These are phyloP conservation scores for Aplodontia rufa DNA, from an alignment of 2,113 vertebrate genomes.

Conservation along the genomic window DNA sequence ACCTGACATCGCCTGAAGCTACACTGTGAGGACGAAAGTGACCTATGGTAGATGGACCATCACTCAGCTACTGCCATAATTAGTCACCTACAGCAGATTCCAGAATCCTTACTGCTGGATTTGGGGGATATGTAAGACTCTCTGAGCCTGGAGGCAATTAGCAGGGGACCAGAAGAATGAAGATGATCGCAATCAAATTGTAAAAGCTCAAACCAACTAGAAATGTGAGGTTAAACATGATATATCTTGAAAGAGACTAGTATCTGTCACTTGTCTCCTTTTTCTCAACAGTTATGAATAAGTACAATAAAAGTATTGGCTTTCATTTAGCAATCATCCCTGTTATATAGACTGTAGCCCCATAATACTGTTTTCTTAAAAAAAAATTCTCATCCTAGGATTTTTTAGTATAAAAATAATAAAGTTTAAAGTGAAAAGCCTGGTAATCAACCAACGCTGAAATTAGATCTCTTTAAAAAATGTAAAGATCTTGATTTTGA, in stretches of 20 bases:
- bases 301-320: background rate
- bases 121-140: constrained; percentile 29
- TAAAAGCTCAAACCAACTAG: constrained; percentile 62
- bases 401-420: background rate
- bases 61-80: constrained; percentile 61
- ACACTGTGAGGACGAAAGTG: background rate
- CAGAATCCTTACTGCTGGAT: constrained; percentile 27
- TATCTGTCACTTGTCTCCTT: constrained; percentile 21
- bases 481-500: background rate
- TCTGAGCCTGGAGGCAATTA: constrained; percentile 73
- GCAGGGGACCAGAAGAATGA: constrained; percentile 66
- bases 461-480: background rate
- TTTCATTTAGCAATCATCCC: background rate
- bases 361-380: background rate
- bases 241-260: constrained; percentile 51
- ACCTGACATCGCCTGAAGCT: background rate
- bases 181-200: constrained; percentile 62
- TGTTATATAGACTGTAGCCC: background rate
- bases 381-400: background rate
- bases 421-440: background rate
- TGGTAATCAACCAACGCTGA: background rate
- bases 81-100: constrained; percentile 69
- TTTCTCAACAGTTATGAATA: constrained; percentile 29
- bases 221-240: constrained; percentile 35
- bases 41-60: constrained; percentile 69